Conservation (phyloP, 2,113 vertebrate genomes). For the Gila orcuttii region DNA sequence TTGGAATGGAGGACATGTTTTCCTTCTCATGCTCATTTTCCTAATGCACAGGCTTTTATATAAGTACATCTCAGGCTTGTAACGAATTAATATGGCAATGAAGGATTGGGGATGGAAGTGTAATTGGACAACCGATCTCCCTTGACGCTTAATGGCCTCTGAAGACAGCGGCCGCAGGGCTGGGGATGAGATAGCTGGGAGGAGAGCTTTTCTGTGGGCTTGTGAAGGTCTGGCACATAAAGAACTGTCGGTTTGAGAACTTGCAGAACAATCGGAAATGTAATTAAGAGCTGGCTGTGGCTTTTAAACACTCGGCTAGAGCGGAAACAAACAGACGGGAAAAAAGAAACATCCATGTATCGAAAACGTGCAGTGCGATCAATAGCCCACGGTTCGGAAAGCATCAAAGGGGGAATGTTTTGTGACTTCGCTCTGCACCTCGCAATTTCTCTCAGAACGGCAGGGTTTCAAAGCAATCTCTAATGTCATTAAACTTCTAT, state of each 20-base stretch:
- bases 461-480: slow-evolving; percentile 63
- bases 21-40: slow-evolving; percentile 63
- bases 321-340: slow-evolving; percentile 71
- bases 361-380: slow-evolving; percentile 69
- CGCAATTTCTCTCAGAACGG: slow-evolving; percentile 60
- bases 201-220: slow-evolving; percentile 44
- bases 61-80: slow-evolving; percentile 56
- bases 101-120: slow-evolving; percentile 63
- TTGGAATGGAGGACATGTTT: slow-evolving; percentile 67
- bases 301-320: slow-evolving; percentile 76
- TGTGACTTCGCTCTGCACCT: slow-evolving; percentile 57
- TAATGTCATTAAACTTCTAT: slow-evolving; percentile 66
- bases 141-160: slow-evolving; percentile 68
- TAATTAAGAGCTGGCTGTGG: slow-evolving; percentile 75
- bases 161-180: slow-evolving; percentile 67
- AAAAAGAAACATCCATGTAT: slow-evolving; percentile 68
- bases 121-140: slow-evolving; percentile 77
- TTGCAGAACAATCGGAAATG: slow-evolving; percentile 75
- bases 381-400: slow-evolving; percentile 67
- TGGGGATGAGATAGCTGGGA: slow-evolving; percentile 59
- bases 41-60: slow-evolving; percentile 57
- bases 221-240: slow-evolving; percentile 70
- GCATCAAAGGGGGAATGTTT: slow-evolving; percentile 60
- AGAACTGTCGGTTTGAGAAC: slow-evolving; percentile 67
- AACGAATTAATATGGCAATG: slow-evolving; percentile 57